phyloP scores from a whole-genome alignment of 2,113 vertebrate species.

The Carassius carassius region DNA sequence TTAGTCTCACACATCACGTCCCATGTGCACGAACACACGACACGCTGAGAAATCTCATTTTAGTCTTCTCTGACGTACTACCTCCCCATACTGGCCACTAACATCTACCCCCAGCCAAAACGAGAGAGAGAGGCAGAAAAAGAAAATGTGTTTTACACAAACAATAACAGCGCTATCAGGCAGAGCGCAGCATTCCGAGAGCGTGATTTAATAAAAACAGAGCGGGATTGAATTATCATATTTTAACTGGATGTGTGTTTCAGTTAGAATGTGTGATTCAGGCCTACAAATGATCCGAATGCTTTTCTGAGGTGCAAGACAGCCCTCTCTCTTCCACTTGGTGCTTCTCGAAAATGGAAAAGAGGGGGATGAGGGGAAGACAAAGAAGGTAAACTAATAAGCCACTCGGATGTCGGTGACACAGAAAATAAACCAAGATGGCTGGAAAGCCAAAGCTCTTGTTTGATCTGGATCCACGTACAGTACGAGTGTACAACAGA shows the following conservation, averaged over 20 bases:
- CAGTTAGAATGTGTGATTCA: slow-evolving; percentile 54
- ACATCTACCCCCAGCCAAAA: slow-evolving; percentile 27
- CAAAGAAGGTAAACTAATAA: too few relatives aligned
- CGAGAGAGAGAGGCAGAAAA: slow-evolving; percentile 35
- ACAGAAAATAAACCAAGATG: too few relatives aligned
- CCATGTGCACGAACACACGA: slow-evolving; percentile 23
- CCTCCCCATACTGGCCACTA: slow-evolving; percentile 19
- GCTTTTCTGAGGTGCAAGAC: slow-evolving; percentile 42
- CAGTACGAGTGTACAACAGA: slow-evolving; percentile 55
- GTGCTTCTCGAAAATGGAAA: slow-evolving; percentile 30
- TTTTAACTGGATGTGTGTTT: slow-evolving; percentile 59
- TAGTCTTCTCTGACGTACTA: slow-evolving; percentile 25
- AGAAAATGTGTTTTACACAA: slow-evolving; percentile 53
- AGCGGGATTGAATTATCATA: slow-evolving; percentile 59
- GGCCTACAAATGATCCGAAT: slow-evolving; percentile 52
- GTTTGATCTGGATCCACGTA: slow-evolving; percentile 51
- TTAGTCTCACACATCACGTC: slow-evolving; percentile 56
- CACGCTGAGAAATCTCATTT: slow-evolving; percentile 57
- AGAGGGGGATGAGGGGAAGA: slow-evolving; percentile 41
- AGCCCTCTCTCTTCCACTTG: slow-evolving; percentile 37
- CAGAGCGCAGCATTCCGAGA: slow-evolving; percentile 45
- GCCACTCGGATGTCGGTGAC: too few relatives aligned
- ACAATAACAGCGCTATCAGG: slow-evolving; percentile 57
- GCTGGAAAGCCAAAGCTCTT: slow-evolving; percentile 16
- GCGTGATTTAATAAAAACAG: slow-evolving; percentile 59